Evolutionary conservation across 2,888 invertebrate species (phyloP), one percentile per base, ranked within the genome.

Genomic region (Flexamia atlantica): DNA sequence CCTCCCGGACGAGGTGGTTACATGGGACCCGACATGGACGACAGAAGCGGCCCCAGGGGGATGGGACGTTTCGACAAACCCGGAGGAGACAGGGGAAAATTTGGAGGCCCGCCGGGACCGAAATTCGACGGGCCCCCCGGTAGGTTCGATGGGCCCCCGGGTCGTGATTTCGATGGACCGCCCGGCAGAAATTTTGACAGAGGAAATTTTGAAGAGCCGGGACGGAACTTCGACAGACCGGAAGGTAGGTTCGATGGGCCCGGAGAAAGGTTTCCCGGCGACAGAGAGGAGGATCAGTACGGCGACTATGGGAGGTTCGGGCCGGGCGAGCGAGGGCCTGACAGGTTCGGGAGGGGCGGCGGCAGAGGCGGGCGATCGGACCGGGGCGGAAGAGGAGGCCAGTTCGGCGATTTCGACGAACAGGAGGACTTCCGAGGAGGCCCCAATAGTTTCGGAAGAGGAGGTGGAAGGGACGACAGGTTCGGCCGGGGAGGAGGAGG

Each of bases 141-240:
- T 46, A 80, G 72, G 42, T 83, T 85, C 60, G 70, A 68, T 14
- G 85, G 83, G 1, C 82, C 42, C 7, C 85, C 76, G 0, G 82
- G 82, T 23, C 64, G 74, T 23, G 81, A 60, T 32, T 85, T 85
- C 76, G 76, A 80, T 30, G 84, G 64, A 4, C 82, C 68, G 1
- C 76, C 80, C 9, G 83, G 84, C 28, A 32, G 60, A 32, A 46
- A 42, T 60, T 64, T 25, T 28, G n/a, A n/a, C n/a, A n/a, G n/a
- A n/a, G n/a, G n/a, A n/a, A n/a, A n/a, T n/a, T n/a, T n/a, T n/a
- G n/a, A n/a, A n/a, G n/a, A n/a, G 1, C 76, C 80, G 5, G 83
- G 84, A 32, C 23, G 64, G 17, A 50, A 46, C 40, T 68, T 28
- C 36, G 81, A 74, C 46, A 76, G 57, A 42, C 83, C 79, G 9